These are phyloP conservation scores for Phalacrocorax carbo DNA, from an alignment of 2,113 vertebrate genomes.

Conservation along the genomic window DNA sequence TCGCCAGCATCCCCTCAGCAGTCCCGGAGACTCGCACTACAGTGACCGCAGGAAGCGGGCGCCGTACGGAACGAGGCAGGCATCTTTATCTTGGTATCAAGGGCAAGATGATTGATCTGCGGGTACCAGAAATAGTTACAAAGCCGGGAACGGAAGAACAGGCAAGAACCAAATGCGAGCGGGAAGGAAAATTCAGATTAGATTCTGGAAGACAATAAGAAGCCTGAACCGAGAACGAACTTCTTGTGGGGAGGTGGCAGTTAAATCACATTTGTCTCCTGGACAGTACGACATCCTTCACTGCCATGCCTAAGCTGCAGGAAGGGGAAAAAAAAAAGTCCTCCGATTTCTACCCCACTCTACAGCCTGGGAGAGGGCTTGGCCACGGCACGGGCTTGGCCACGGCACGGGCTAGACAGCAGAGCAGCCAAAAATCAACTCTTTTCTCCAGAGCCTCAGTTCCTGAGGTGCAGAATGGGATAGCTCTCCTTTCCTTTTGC, in stretches of 20 bases:
- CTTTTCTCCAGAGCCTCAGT: background rate
- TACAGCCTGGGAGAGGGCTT: background rate
- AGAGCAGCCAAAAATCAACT: background rate
- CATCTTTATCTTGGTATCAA: slow-evolving; percentile 13
- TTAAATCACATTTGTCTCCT: slow-evolving; percentile 16
- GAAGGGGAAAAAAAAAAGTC: background rate
- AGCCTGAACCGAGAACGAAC: slow-evolving; percentile 18
- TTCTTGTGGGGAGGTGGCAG: background rate
- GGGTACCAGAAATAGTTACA: slow-evolving; percentile 45
- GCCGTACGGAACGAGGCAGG: background rate
- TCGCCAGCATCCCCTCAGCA: fast-evolving
- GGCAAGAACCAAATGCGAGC: background rate
- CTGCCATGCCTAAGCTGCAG: slow-evolving; percentile 5
- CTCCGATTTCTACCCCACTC: background rate
- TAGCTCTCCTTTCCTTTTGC: background rate
- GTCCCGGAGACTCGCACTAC: background rate
- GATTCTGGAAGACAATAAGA: slow-evolving; percentile 47
- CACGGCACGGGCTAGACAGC: background rate
- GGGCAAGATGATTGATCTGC: slow-evolving; percentile 40
- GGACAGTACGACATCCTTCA: background rate
- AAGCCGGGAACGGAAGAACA: slow-evolving; percentile 40
- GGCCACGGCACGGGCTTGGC: background rate
- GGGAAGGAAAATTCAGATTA: slow-evolving; percentile 62
- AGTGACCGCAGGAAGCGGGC: background rate
- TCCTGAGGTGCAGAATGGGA: background rate